A percentile compares a stretch with the other conserved stretches of the same genome.
These are phyloP conservation scores for Aspidiotus rigidus DNA, from an alignment of 2,888 invertebrate genomes.

Conservation along the genomic window DNA sequence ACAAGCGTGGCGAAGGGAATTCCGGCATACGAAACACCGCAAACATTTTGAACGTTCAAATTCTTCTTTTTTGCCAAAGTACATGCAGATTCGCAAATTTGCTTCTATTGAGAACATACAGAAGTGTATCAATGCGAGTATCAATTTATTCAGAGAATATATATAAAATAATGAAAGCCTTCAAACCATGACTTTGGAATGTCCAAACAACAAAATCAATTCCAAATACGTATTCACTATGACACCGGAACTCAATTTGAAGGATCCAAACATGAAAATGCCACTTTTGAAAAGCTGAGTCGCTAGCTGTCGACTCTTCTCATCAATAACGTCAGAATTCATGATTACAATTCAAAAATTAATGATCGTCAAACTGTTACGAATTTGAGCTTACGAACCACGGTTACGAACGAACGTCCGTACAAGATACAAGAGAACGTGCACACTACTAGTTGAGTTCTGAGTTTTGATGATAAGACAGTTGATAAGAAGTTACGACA, in stretches of 20 bases:
- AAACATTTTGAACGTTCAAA: not conserved
- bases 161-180: not conserved
- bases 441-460: no score
- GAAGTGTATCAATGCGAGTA: not conserved
- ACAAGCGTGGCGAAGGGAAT: slow-evolving; percentile 13
- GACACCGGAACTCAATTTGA: not conserved
- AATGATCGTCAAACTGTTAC: not conserved
- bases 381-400: no score
- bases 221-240: slow-evolving; percentile 13
- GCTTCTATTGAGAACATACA: not conserved
- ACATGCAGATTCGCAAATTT: slow-evolving; percentile 6
- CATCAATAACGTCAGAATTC: not conserved
- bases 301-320: slow-evolving; percentile 2
- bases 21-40: slow-evolving; percentile 24
- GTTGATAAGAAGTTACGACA: no score
- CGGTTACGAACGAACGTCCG: not conserved
- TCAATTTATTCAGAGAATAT: not conserved
- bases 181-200: slow-evolving; percentile 13
- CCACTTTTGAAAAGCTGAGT: slow-evolving; percentile 12
- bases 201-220: slow-evolving; percentile 1
- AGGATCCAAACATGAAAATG: slow-evolving; percentile 12
- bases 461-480: no score
- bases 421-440: no score
- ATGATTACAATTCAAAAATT: not conserved
- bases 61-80: not conserved